Evolutionary conservation across 2,797 vertebrate genomes (phyloP), one percentile per base, ranked within the genome.

Genomic region (Anabacerthia variegaticeps): DNA sequence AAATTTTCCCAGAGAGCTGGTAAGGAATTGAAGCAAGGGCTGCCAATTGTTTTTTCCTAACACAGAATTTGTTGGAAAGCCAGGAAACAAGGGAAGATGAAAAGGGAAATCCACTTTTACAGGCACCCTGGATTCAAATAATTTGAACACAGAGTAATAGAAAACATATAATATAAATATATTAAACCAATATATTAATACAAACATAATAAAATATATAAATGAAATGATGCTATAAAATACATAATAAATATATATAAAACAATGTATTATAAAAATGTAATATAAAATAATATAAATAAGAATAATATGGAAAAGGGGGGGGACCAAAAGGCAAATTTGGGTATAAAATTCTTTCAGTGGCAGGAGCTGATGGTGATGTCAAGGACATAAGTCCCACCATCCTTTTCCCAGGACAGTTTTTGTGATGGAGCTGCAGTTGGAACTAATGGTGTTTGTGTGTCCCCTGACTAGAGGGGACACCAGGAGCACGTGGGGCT

Each of bases 401-500:
- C 9, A 10, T 5, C 7, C 9, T 52, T 63, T 51, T 24, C 49
- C 13, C 0, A 3, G 37, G 54, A 18, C 18, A 4, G 0, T 49
- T 77, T 56, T 55, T 48, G 58, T 55, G 5, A 4, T 0, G 43
- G 26, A 78, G 22, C 78, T 56, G 62, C 51, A 14, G 54, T 3
- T 5, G 5, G 43, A 46, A 85, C 30, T 21, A 22, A 3, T 36
- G 17, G 5, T 1, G 12, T 43, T 81, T 17, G 34, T 1, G 5
- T 4, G 15, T 18, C 51, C 59, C 75, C 58, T 0, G 2, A 5
- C 43, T 3, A 7, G 26, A n/a, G 55, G 5, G 1, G 1, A 43
- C 56, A 5, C 99, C 98, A 22, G 41, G 41, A 8, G 41, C 62
- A 63, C 13, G 20, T 4, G 20, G 21, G 3, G 39, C 87, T 97